A percentile compares a stretch with the other conserved stretches of the same genome.
Evolutionary conservation across 2,113 vertebrate species (phyloP).

Genomic region (Urocynchramus pylzowi): DNA sequence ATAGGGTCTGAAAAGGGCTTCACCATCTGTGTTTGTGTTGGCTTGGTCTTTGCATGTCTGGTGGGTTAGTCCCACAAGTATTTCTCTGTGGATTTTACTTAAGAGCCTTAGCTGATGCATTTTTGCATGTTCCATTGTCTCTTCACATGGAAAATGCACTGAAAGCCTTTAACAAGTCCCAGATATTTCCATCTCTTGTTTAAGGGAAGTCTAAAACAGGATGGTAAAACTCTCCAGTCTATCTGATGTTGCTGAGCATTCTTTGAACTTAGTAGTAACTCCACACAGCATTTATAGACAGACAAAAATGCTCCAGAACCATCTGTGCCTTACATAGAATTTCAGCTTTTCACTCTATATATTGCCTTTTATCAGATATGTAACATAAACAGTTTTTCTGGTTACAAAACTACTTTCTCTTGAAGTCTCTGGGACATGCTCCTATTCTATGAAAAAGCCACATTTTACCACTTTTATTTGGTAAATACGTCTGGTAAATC

Average conservation of each 20-base stretch:
- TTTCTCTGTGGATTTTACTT: background rate
- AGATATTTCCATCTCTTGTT: background rate
- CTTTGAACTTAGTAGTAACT: background rate
- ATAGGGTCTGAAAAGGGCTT: constrained; percentile 1
- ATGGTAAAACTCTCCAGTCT: background rate
- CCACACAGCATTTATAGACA: background rate
- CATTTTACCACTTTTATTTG: background rate
- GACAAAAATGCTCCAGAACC: background rate
- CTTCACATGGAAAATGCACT: background rate
- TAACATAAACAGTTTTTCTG: background rate
- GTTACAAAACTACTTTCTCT: background rate
- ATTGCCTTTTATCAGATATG: background rate
- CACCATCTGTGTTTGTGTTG: constrained; percentile 45
- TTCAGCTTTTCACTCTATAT: background rate
- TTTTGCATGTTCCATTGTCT: background rate
- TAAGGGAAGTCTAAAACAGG: background rate
- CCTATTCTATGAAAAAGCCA: background rate
- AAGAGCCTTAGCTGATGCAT: background rate
- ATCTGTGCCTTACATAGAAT: background rate
- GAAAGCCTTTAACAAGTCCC: background rate
- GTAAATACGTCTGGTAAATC: background rate
- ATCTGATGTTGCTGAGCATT: background rate
- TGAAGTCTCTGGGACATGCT: background rate
- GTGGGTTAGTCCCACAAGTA: background rate
- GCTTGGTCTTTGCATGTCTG: background rate